These are phyloP conservation scores for Amorpha juglandis DNA, from an alignment of 2,888 invertebrate genomes.

Conservation along the genomic window DNA sequence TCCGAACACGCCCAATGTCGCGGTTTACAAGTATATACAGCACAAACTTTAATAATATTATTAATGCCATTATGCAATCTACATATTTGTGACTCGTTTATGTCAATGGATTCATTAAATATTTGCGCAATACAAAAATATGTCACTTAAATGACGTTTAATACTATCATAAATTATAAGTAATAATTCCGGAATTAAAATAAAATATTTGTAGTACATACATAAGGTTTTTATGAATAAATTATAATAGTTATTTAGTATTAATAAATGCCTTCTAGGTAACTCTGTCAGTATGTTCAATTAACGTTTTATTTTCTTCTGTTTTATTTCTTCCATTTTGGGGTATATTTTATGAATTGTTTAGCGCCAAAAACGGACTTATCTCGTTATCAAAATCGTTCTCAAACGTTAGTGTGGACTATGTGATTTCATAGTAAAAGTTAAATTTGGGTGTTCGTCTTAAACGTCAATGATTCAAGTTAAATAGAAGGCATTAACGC, in stretches of 20 bases:
- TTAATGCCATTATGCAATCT: constrained; percentile 19
- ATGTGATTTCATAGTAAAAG: no score
- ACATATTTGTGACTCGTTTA: neutral
- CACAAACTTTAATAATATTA: neutral
- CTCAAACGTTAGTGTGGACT: no score
- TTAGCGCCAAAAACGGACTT: no score
- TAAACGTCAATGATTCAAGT: no score
- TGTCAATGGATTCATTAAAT: neutral
- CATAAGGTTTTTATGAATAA: neutral
- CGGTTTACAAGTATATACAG: neutral
- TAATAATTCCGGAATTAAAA: neutral
- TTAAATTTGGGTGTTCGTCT: no score
- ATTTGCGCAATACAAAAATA: neutral
- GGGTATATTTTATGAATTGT: no score
- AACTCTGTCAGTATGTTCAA: no score
- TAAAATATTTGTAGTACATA: neutral
- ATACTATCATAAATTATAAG: neutral
- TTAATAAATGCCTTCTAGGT: neutral
- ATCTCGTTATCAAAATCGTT: no score
- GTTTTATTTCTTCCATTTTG: no score
- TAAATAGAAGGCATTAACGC: no score
- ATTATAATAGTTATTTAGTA: neutral
- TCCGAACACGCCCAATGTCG: neutral
- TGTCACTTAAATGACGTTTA: neutral
- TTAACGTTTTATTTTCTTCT: no score